These are phyloP conservation scores for Samia ricini DNA, from an alignment of 1,140 invertebrate species.

Conservation along the genomic window DNA sequence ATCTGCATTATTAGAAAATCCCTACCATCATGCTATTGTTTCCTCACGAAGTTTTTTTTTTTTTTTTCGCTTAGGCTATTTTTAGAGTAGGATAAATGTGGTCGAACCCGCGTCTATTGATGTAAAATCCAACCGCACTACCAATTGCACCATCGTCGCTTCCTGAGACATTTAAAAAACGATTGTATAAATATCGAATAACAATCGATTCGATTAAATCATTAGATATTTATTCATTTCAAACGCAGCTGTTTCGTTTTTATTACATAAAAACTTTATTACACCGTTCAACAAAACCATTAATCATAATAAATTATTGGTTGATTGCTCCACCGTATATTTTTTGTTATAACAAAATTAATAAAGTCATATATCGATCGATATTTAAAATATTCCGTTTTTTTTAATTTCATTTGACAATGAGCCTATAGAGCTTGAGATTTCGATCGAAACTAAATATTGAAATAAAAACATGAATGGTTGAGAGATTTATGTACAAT, in stretches of 20 bases:
- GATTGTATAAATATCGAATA: no score
- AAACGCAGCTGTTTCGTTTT: neutral
- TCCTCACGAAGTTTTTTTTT: no score
- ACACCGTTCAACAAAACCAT: constrained; percentile 1
- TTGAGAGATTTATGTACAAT: constrained; percentile 24
- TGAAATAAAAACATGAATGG: constrained; percentile 28
- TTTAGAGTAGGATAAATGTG: no score
- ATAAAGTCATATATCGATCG: neutral
- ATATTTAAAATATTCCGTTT: neutral
- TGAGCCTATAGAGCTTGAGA: neutral
- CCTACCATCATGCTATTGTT: no score
- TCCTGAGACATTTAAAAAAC: no score
- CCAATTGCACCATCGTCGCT: no score
- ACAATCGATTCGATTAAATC: neutral
- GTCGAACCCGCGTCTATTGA: no score
- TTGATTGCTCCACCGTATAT: neutral
- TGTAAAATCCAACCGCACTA: no score
- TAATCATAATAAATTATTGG: constrained; percentile 5
- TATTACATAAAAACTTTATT: neutral
- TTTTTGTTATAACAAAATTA: neutral
- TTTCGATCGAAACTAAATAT: constrained; percentile 35
- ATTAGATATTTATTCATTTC: no score
- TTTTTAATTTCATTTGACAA: neutral
- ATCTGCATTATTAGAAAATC: no score
- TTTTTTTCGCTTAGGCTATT: no score